Evolutionary conservation across 2,797 vertebrate genomes (phyloP).

Genomic region (Oreonectes daqikongensis): DNA sequence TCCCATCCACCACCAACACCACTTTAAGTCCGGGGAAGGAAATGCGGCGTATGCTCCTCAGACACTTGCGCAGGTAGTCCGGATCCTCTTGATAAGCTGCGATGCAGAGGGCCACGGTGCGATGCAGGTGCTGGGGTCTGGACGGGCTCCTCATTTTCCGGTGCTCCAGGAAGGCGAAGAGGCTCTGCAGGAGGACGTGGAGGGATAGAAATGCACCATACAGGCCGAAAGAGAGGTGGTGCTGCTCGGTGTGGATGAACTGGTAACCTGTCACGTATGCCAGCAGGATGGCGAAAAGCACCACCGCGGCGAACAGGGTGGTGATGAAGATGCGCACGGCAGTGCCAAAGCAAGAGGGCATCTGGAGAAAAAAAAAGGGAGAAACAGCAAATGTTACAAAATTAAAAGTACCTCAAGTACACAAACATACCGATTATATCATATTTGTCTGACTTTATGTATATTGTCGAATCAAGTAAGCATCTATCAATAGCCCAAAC

Average conservation of each 20-base stretch:
- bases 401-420: no score
- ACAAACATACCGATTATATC: no score
- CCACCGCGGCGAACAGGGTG: constrained; percentile 90
- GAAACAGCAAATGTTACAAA: neutral
- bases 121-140: constrained; percentile 73
- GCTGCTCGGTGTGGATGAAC: constrained; percentile 97
- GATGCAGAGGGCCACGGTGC: constrained; percentile 91
- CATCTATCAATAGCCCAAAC: no score
- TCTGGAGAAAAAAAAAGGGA: constrained; percentile 74
- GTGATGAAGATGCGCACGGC: constrained; percentile 88
- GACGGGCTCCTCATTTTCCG: constrained; percentile 83
- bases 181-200: constrained; percentile 93
- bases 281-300: constrained; percentile 92
- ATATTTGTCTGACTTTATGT: no score
- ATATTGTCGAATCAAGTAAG: no score
- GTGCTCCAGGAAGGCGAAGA: constrained; percentile 96
- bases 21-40: constrained; percentile 92
- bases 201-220: constrained; percentile 96
- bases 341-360: constrained; percentile 88
- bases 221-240: constrained; percentile 96
- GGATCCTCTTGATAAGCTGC: constrained; percentile 97
- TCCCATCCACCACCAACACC: constrained; percentile 96
- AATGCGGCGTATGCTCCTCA: constrained; percentile 86
- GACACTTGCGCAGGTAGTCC: constrained; percentile 93
- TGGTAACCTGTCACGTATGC: constrained; percentile 98